Evolutionary conservation across 2,888 invertebrate genomes (phyloP).

Genomic region (Trichacis sp.): DNA sequence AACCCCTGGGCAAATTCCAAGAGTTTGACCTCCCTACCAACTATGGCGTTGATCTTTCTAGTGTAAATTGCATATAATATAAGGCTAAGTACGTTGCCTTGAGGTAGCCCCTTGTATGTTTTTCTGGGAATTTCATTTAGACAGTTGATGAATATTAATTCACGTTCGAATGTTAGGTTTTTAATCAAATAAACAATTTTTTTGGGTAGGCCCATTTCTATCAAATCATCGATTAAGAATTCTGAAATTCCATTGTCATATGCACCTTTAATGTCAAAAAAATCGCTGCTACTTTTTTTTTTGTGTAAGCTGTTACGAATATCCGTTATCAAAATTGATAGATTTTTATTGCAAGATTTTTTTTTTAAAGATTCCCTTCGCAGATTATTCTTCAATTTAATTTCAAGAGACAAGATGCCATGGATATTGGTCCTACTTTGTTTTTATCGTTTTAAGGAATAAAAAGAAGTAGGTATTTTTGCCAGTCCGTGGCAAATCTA

Average conservation of each 20-base stretch:
- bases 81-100: constrained; percentile 22
- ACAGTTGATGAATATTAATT: constrained; percentile 7
- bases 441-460: constrained; percentile 27
- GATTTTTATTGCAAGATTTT: constrained; percentile 26
- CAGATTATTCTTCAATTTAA: constrained; percentile 28
- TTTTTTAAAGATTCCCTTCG: constrained; percentile 26
- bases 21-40: constrained; percentile 8
- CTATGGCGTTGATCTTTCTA: constrained; percentile 2
- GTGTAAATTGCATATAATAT: constrained; percentile 23
- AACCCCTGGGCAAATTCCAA: constrained; percentile 29
- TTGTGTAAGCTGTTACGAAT: constrained; percentile 15
- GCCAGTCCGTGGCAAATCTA: constrained; percentile 27
- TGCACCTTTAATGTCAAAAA: constrained; percentile 27
- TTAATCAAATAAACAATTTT: constrained; percentile 19
- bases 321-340: constrained; percentile 13
- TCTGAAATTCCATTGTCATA: constrained; percentile 29
- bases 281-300: too few species aligned
- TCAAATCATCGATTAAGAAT: constrained; percentile 22
- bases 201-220: constrained; percentile 9
- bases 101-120: constrained; percentile 18
- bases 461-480: constrained; percentile 24
- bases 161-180: constrained; percentile 15
- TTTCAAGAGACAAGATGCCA: constrained; percentile 32
- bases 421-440: constrained; percentile 34
- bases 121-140: neutral